Evolutionary conservation across 2,113 vertebrate genomes (phyloP).

Genomic region (Terrapene triunguis): DNA sequence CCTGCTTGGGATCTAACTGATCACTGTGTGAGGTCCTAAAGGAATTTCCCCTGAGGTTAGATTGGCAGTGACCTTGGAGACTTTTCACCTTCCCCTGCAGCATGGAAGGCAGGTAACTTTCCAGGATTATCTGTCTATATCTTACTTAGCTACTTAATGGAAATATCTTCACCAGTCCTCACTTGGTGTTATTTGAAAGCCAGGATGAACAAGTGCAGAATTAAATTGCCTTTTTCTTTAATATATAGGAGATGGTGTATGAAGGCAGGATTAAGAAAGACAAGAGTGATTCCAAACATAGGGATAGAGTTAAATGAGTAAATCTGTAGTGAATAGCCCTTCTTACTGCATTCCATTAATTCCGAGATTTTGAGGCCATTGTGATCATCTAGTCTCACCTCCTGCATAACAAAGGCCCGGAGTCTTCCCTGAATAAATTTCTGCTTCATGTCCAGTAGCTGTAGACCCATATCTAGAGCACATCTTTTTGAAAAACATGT

Average conservation of each 20-base stretch:
- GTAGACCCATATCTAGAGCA: background rate
- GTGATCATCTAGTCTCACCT: background rate
- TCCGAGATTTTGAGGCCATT: background rate
- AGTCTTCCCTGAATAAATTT: background rate
- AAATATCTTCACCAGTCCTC: background rate
- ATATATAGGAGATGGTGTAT: background rate
- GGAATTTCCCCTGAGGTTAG: background rate
- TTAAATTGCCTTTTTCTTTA: background rate
- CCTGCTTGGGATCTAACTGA: background rate
- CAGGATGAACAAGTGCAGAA: background rate
- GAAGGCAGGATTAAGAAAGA: background rate
- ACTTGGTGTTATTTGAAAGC: background rate
- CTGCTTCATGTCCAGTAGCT: background rate
- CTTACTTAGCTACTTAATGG: background rate
- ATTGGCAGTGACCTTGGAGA: background rate
- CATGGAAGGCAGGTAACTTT: no score
- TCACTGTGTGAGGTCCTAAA: background rate
- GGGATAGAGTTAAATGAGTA: background rate
- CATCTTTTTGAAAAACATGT: background rate
- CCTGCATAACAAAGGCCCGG: background rate
- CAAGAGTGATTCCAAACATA: background rate
- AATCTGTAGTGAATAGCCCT: background rate
- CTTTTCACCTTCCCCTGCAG: background rate
- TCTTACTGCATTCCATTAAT: background rate
- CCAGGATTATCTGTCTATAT: no score